Evolutionary conservation across 2,113 vertebrate genomes (phyloP).

Genomic region (Pao palembangensis): DNA sequence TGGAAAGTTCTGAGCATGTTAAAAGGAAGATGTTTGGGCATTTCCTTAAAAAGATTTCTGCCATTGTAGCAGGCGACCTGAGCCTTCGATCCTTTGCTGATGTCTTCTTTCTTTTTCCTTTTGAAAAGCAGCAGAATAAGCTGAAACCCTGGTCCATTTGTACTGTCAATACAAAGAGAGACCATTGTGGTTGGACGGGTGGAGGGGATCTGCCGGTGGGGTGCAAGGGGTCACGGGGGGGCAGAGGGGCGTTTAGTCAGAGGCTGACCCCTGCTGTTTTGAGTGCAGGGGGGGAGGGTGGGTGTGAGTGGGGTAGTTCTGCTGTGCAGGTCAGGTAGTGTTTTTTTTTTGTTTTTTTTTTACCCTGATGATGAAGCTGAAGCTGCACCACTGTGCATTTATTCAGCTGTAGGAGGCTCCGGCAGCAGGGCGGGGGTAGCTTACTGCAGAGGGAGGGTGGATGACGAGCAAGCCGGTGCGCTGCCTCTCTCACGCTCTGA

Average conservation of each 20-base stretch:
- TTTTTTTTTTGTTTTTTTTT: conserved; percentile 35
- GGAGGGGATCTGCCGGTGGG: conserved; percentile 50
- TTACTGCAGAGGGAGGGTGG: conserved; percentile 36
- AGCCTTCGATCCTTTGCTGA: conserved; percentile 68
- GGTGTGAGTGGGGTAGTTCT: neutral
- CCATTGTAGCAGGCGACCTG: conserved; percentile 56
- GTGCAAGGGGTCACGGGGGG: conserved; percentile 54
- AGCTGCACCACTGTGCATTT: conserved; percentile 75
- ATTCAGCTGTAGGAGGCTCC: conserved; percentile 68
- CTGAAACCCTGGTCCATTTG: conserved; percentile 78
- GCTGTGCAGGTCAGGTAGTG: conserved; percentile 59
- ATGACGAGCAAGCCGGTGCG: conserved; percentile 51
- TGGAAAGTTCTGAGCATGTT: too few species aligned
- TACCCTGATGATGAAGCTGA: conserved; percentile 61
- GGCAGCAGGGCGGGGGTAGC: conserved; percentile 62
- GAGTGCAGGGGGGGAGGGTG: conserved; percentile 11
- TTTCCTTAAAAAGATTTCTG: conserved; percentile 49
- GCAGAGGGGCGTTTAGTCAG: conserved; percentile 47
- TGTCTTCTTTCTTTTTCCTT: conserved; percentile 74
- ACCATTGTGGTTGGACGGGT: conserved; percentile 59
- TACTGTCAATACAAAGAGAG: conserved; percentile 71
- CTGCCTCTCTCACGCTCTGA: conserved; percentile 72
- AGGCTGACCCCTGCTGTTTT: conserved; percentile 59
- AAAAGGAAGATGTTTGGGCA: too few species aligned
- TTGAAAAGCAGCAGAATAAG: conserved; percentile 78